phyloP scores from a whole-genome alignment of 92 coral and sea anemone species.

The Bergia sp. region DNA sequence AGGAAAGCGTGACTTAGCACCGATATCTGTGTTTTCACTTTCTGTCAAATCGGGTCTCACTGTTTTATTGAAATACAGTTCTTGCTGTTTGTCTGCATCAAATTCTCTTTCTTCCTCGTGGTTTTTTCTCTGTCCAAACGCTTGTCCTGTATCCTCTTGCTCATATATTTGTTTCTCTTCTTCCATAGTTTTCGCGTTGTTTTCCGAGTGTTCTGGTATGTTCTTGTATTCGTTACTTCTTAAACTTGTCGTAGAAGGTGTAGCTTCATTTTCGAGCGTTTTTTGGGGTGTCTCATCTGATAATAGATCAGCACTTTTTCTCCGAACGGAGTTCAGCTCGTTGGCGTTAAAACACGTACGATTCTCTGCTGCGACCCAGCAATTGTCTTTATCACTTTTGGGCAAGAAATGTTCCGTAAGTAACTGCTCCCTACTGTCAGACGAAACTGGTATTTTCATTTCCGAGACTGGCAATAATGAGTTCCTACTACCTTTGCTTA shows the following conservation, averaged over 20 bases:
- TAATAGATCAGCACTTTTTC: background rate
- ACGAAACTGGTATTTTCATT: background rate
- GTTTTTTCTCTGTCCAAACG: background rate
- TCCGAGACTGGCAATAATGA: background rate
- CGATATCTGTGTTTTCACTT: background rate
- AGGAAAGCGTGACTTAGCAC: background rate
- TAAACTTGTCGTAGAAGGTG: background rate
- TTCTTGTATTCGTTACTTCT: background rate
- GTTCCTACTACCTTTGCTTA: background rate
- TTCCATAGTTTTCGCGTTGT: background rate
- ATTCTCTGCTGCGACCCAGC: background rate
- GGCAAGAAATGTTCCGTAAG: background rate
- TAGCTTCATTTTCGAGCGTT: background rate
- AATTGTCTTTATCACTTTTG: background rate
- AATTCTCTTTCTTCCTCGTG: background rate
- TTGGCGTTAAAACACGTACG: background rate
- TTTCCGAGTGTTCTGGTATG: background rate
- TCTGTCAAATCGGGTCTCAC: background rate
- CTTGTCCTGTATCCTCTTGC: background rate
- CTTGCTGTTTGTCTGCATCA: background rate
- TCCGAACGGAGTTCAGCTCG: background rate
- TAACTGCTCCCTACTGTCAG: background rate
- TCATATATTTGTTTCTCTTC: background rate
- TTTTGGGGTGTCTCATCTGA: background rate
- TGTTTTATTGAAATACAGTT: background rate